Conservation (phyloP, 2,113 vertebrate species). For the Macquaria ambigua region DNA sequence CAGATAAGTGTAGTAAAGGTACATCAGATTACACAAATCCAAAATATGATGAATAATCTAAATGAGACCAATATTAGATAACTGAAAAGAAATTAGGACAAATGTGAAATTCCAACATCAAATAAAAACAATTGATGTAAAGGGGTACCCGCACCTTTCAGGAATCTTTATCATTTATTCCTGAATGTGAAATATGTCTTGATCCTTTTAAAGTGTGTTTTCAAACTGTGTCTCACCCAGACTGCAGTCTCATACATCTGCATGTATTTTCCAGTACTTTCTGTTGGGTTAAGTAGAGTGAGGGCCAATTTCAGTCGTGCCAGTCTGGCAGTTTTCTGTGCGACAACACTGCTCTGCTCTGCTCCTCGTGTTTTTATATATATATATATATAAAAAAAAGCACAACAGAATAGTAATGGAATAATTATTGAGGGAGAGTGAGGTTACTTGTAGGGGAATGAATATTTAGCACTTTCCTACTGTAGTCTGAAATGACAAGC, state of each 20-base stretch:
- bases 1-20: neutral
- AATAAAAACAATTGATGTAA: neutral
- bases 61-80: neutral
- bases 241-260: neutral
- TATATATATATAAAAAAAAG: too few species aligned
- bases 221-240: neutral
- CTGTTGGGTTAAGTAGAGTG: neutral
- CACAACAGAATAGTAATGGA: conserved; percentile 18
- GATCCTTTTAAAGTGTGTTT: neutral
- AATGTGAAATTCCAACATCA: neutral
- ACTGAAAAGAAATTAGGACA: neutral
- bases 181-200: conserved; percentile 3
- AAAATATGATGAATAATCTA: neutral
- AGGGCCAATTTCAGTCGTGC: neutral
- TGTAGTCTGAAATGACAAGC: conserved; percentile 38
- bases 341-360: neutral
- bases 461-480: conserved; percentile 27
- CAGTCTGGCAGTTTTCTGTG: neutral
- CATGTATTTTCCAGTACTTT: neutral
- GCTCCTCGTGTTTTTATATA: conserved; percentile 18
- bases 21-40: neutral
- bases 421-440: conserved; percentile 12
- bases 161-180: neutral
- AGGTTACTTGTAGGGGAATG: conserved; percentile 3
- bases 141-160: conserved; percentile 1